These are phyloP conservation scores for Hydrophis major DNA, from an alignment of 2,797 vertebrate species.

Conservation along the genomic window DNA sequence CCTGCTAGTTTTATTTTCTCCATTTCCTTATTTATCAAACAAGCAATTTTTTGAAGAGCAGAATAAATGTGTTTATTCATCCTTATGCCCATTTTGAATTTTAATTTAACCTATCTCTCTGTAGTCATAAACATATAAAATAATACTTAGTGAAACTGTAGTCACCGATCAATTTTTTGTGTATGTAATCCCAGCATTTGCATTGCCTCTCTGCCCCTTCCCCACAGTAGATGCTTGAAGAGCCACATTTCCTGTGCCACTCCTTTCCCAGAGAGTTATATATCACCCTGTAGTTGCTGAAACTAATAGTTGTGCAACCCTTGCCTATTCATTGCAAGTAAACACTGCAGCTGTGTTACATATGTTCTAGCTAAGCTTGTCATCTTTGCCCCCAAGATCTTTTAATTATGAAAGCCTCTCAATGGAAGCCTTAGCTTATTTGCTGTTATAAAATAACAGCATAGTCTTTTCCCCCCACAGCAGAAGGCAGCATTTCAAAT, in stretches of 20 bases:
- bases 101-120: background rate
- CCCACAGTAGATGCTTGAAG: constrained; percentile 20
- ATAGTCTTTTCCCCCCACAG: background rate
- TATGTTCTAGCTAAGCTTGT: constrained; percentile 46
- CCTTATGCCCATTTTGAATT: background rate
- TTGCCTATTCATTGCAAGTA: constrained; percentile 51
- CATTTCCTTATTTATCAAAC: background rate
- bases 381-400: constrained; percentile 39
- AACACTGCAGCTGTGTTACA: constrained; percentile 43
- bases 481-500: constrained; percentile 16
- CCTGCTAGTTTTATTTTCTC: background rate
- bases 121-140: background rate
- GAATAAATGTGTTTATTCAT: background rate
- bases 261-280: constrained; percentile 24
- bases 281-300: constrained; percentile 36
- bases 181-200: background rate
- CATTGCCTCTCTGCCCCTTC: background rate
- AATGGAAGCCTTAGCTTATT: constrained; percentile 34
- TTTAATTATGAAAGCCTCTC: constrained; percentile 40
- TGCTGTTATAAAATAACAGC: background rate
- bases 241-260: constrained; percentile 21
- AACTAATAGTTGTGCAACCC: constrained; percentile 45
- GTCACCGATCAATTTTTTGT: background rate
- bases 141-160: background rate
- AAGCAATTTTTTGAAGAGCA: background rate